Evolutionary conservation across 2,888 invertebrate species (phyloP), one percentile per base, ranked within the genome.

Genomic region (Lithosia quadra): DNA sequence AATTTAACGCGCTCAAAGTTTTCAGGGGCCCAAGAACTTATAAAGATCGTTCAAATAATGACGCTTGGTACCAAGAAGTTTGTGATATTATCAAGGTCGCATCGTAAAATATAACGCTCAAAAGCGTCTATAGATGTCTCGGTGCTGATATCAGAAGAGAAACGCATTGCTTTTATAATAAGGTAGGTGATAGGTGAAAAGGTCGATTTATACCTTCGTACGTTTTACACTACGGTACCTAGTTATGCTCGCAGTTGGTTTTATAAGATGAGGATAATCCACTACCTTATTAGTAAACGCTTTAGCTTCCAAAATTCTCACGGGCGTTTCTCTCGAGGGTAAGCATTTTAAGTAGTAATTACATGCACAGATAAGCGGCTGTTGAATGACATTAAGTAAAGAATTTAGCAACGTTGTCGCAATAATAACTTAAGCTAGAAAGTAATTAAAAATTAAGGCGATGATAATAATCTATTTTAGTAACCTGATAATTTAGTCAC

Each of bases 61-160:
- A n/a, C 49, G 49, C n/a, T 49, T 49, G 49, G 49, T n/a, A n/a
- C 9, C n/a, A 49, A 49, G 49, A 49, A 49, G 49, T 49, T 49
- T 49, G 49, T 49, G 49, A 49, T 49, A 49, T 49, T 49, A 49
- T 49, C n/a, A 49, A 18, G 15, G 18, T 7, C 18, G 43, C 43
- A 49, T 18, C 49, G 49, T 9, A 9, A n/a, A 49, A n/a, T 49
- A 49, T n/a, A 49, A n/a, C 49, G 49, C 49, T 49, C n/a, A 49
- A 49, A 49, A 49, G 49, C 49, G n/a, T 49, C n/a, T n/a, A 49
- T 49, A 49, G 49, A 43, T 43, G 18, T 34, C 43, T 43, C 43
- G 18, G 49, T 43, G n/a, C 49, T 49, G 49, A 49, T 49, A 49
- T 49, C 49, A 49, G 9, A n/a, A 18, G 1, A 49, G 18, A 43